Evolutionary conservation across 2,113 vertebrate species (phyloP), one percentile per base, ranked within the genome.

Genomic region (Gracilinanus agilis): DNA sequence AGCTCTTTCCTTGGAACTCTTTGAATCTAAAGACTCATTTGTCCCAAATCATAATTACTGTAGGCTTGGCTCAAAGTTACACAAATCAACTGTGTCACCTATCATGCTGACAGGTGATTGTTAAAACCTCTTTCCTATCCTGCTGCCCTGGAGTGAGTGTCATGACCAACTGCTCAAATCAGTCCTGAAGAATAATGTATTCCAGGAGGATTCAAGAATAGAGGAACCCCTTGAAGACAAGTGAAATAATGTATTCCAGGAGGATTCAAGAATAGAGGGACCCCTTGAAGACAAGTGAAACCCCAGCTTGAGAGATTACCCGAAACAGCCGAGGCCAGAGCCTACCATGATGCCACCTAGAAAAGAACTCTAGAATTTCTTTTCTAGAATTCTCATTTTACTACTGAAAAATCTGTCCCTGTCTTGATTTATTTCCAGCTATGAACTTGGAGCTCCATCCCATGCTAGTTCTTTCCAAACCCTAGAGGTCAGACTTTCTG

Each of bases 381-480:
- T 91, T 53, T n/a, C 93, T 49, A 90, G 24, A 93, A 91, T 89
- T 55, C 40, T 89, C 16, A 34, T n/a, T 58, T 53, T 95, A 88
- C 55, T 61, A 8, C 53, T 91, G 90, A 93, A 53, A 19, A 94
- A 55, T 88, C 54, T 25, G 93, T 95, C 11, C 44, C 44, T 13
- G 12, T 49, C 44, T 89, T 53, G 44, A 49, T 24, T 89, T 89
- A 16, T 89, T 23, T 89, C 88, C 44, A 21, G 24, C n/a, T 25
- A 21, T 91, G 53, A 27, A 54, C 4, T 16, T 2, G 16, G 24
- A 96, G 90, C 10, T 11, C 34, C 24, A 56, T 92, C 40, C 53
- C 53, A 25, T 90, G 40, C 13, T n/a, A 40, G 67, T 75, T 40
- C 13, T 75, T 75, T 75, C 23, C 93, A 91, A 1, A 91, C 13